A percentile compares a stretch with the other conserved stretches of the same genome.
These are phyloP conservation scores for Lysiphlebus fabarum DNA, from an alignment of 1,140 invertebrate genomes.

Conservation along the genomic window DNA sequence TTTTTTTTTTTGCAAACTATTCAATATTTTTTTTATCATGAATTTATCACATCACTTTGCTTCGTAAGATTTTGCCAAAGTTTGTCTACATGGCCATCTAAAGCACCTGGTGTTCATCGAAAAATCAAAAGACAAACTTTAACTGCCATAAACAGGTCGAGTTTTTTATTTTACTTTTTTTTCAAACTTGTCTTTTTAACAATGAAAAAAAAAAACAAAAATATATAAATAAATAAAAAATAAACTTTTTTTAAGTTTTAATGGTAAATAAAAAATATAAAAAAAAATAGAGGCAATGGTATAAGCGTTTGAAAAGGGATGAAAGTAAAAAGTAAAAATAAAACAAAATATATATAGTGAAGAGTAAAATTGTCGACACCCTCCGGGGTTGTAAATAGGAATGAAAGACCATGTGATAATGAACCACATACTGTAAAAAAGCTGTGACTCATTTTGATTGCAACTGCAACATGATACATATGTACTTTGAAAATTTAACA, in stretches of 20 bases:
- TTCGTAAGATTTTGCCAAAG: conserved; percentile 7
- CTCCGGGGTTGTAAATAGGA: conserved; percentile 8
- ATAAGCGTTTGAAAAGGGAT: neutral
- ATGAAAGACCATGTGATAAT: conserved; percentile 2
- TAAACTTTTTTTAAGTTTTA: too few species aligned
- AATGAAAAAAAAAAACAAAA: too few species aligned
- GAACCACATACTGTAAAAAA: neutral
- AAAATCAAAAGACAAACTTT: conserved; percentile 26
- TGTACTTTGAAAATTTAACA: neutral
- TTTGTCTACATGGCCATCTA: conserved; percentile 16
- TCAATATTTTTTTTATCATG: conserved; percentile 22
- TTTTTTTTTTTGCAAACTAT: neutral
- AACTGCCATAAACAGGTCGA: conserved; percentile 23
- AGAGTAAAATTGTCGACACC: neutral
- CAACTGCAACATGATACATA: conserved; percentile 11
- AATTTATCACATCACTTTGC: conserved; percentile 21
- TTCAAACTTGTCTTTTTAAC: conserved; percentile 1
- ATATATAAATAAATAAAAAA: too few species aligned
- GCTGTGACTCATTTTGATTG: conserved; percentile 1
- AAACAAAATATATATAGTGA: too few species aligned
- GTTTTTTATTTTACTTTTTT: conserved; percentile 2
- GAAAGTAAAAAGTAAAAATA: neutral
- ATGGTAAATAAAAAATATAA: too few species aligned
- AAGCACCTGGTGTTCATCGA: conserved; percentile 24
- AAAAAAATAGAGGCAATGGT: conserved; percentile 6